Conservation (phyloP, 2,113 vertebrate genomes). For the Lepus europaeus region DNA sequence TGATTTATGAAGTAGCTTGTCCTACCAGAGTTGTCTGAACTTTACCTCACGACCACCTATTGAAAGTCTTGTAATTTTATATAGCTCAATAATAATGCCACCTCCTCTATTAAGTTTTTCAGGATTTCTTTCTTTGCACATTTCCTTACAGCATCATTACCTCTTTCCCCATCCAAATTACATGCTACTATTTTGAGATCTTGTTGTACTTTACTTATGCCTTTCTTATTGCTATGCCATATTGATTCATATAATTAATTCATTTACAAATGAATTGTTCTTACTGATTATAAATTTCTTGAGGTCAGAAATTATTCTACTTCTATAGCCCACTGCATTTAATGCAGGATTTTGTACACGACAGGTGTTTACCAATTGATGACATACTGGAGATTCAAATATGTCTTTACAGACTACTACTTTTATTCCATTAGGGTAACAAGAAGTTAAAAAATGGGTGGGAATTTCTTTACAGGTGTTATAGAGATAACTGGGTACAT, state of each 20-base stretch:
- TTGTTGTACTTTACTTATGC: not conserved
- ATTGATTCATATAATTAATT: slow-evolving; percentile 46
- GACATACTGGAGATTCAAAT: not conserved
- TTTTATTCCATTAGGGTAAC: not conserved
- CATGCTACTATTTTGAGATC: slow-evolving; percentile 5
- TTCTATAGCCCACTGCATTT: slow-evolving; percentile 3
- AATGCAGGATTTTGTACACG: slow-evolving; percentile 15
- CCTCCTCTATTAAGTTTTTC: not conserved
- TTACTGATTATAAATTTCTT: not conserved
- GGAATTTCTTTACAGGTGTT: not conserved
- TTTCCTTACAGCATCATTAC: not conserved
- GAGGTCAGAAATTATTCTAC: not conserved
- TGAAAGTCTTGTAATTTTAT: not conserved
- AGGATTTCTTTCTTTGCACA: not conserved
- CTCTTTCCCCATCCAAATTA: not conserved
- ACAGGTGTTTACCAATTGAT: not conserved
- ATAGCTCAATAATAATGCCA: slow-evolving; percentile 34
- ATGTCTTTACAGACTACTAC: not conserved
- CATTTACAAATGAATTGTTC: not conserved
- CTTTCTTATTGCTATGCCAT: not conserved
- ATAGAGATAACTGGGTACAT: slow-evolving; percentile 7
- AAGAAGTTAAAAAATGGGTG: not conserved
- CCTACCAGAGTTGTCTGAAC: not conserved
- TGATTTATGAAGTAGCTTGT: not conserved
- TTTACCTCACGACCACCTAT: not conserved